These are phyloP conservation scores for Cremastinae sp. DNA, from an alignment of 2,888 invertebrate genomes.

Conservation along the genomic window DNA sequence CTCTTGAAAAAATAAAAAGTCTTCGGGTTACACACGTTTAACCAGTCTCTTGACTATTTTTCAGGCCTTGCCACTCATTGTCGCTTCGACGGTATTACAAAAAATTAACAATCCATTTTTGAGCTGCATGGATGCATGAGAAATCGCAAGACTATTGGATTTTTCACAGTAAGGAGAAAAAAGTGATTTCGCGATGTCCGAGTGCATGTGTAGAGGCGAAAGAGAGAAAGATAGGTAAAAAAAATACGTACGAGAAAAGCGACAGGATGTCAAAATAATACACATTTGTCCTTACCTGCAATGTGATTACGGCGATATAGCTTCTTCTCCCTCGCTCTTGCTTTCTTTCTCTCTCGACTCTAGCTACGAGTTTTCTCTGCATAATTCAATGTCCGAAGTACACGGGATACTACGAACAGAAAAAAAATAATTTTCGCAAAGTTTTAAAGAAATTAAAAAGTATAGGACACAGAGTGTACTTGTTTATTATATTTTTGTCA, in stretches of 20 bases:
- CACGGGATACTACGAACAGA: background rate
- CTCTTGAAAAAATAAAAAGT: slow-evolving; percentile 51
- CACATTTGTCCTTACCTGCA: slow-evolving; percentile 67
- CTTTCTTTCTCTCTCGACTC: slow-evolving; percentile 10
- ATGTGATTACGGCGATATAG: slow-evolving; percentile 58
- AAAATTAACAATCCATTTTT: background rate
- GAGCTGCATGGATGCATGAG: too few relatives aligned
- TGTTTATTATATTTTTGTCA: too few relatives aligned
- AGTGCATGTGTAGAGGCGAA: slow-evolving; percentile 48
- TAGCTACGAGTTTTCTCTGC: slow-evolving; percentile 8
- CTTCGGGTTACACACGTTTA: slow-evolving; percentile 76
- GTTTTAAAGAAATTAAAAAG: too few relatives aligned
- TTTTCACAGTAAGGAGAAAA: slow-evolving; percentile 19
- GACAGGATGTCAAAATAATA: slow-evolving; percentile 76
- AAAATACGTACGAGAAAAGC: slow-evolving; percentile 68
- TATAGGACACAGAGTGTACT: too few relatives aligned
- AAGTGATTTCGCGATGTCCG: slow-evolving; percentile 50
- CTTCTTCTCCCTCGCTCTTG: slow-evolving; percentile 8
- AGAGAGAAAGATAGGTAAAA: slow-evolving; percentile 35
- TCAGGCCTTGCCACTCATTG: too few relatives aligned
- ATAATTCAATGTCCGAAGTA: slow-evolving; percentile 14
- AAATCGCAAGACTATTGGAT: slow-evolving; percentile 2
- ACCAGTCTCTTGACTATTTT: slow-evolving; percentile 65
- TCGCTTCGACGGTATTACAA: background rate
- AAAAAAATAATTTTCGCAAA: too few relatives aligned